Conservation (phyloP, 1,140 invertebrate species). For the Apocrypta bakeri region DNA sequence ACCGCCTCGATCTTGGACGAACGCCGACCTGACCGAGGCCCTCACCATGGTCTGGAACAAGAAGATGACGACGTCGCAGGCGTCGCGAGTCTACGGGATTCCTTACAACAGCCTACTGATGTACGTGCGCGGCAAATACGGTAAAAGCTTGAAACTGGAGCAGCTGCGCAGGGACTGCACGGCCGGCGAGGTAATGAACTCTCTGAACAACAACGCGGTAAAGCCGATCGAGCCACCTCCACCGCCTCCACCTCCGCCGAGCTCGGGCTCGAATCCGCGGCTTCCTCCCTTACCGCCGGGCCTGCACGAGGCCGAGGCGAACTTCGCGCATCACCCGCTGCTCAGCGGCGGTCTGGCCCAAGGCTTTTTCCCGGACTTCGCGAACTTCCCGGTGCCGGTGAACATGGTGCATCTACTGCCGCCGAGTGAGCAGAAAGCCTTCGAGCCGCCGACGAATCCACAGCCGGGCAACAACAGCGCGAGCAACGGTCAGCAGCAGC, state of each 20-base stretch:
- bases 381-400: slow-evolving; percentile 86
- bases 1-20: slow-evolving; percentile 92
- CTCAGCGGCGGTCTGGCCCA: slow-evolving; percentile 72
- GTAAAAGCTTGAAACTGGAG: slow-evolving; percentile 90
- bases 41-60: slow-evolving; percentile 94
- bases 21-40: slow-evolving; percentile 90
- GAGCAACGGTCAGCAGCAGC: slow-evolving; percentile 46
- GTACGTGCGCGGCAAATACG: slow-evolving; percentile 94
- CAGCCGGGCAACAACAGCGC: slow-evolving; percentile 39
- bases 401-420: slow-evolving; percentile 88
- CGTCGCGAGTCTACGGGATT: slow-evolving; percentile 90
- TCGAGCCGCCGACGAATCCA: slow-evolving; percentile 26
- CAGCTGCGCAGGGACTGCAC: slow-evolving; percentile 88
- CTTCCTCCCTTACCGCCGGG: slow-evolving; percentile 41
- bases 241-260: slow-evolving; percentile 51
- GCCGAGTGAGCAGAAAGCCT: slow-evolving; percentile 66
- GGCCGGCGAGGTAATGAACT: slow-evolving; percentile 81
- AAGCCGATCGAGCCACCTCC: slow-evolving; percentile 70
- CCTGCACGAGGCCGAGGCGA: slow-evolving; percentile 50
- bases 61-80: slow-evolving; percentile 95
- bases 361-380: slow-evolving; percentile 88
- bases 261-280: slow-evolving; percentile 13
- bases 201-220: slow-evolving; percentile 73
- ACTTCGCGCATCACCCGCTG: slow-evolving; percentile 70
- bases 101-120: slow-evolving; percentile 93